Percentiles rank a stretch among this genome's conserved stretches.
These are phyloP conservation scores for Melipona beecheii DNA, from an alignment of 2,888 invertebrate species.

Conservation along the genomic window DNA sequence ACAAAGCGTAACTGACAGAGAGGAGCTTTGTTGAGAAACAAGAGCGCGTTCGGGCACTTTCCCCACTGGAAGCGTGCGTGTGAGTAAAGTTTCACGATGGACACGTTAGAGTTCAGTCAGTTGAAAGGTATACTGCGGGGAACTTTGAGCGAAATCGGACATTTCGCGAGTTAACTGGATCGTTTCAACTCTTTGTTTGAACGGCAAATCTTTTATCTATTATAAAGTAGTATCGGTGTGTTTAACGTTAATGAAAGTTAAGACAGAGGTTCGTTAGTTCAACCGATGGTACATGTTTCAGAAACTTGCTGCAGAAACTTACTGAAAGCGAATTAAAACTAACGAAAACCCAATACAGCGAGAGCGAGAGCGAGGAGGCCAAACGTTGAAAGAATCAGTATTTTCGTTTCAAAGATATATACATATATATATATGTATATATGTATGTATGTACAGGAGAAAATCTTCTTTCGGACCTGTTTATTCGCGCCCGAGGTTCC, in stretches of 20 bases:
- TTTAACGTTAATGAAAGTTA: not conserved
- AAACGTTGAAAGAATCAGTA: not conserved
- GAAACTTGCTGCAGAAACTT: not conserved
- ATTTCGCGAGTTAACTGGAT: not conserved
- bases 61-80: not conserved
- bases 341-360: not conserved
- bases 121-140: not conserved
- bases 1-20: too few relatives aligned
- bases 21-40: too few relatives aligned
- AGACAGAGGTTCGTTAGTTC: not conserved
- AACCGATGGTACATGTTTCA: not conserved
- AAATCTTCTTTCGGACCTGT: not conserved
- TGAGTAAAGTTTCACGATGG: not conserved
- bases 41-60: too few relatives aligned
- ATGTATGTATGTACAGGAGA: not conserved
- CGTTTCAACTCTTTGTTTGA: not conserved
- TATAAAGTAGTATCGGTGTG: not conserved
- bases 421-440: too few relatives aligned
- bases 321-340: slow-evolving; percentile 2
- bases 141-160: not conserved
- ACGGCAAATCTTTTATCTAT: not conserved
- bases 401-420: not conserved
- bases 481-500: slow-evolving; percentile 1
- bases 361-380: too few relatives aligned
- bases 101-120: too few relatives aligned